A percentile compares a stretch with the other conserved stretches of the same genome.
phyloP scores from a whole-genome alignment of 1,140 invertebrate species.

The Cyclargus thomasi region DNA sequence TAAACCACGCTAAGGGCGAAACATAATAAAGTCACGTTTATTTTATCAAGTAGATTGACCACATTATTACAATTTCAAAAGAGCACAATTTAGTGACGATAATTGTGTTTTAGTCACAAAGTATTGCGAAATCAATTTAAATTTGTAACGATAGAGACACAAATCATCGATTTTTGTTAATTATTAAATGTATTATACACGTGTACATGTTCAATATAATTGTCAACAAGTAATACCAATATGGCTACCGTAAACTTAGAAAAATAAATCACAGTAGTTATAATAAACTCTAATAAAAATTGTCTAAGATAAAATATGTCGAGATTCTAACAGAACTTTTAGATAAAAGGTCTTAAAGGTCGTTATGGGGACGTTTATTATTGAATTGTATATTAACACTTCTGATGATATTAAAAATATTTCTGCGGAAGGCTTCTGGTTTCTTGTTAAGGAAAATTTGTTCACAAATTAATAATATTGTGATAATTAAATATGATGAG shows the following conservation, averaged over 20 bases:
- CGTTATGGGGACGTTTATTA: too few species aligned
- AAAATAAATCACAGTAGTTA: too few species aligned
- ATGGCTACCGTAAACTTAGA: too few species aligned
- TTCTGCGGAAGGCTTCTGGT: neutral
- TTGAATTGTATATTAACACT: too few species aligned
- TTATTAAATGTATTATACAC: neutral
- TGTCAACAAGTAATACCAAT: neutral
- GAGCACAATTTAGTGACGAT: neutral
- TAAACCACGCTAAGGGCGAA: neutral
- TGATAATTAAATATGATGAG: neutral
- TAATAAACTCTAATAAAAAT: too few species aligned
- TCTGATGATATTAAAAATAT: too few species aligned
- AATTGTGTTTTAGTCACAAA: constrained; percentile 3
- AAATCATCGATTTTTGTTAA: neutral
- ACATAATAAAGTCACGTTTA: neutral
- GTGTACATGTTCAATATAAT: neutral
- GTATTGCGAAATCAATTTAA: neutral
- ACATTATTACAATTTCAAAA: neutral
- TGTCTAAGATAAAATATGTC: too few species aligned
- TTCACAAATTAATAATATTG: neutral
- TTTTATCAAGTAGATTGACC: neutral
- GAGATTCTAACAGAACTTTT: too few species aligned
- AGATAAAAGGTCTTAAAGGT: too few species aligned
- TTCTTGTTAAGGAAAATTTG: neutral
- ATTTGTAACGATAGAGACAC: neutral